Percentiles rank a stretch among this genome's conserved stretches.
These are phyloP conservation scores for Gortyna flavago DNA, from an alignment of 2,888 invertebrate genomes.

Conservation along the genomic window DNA sequence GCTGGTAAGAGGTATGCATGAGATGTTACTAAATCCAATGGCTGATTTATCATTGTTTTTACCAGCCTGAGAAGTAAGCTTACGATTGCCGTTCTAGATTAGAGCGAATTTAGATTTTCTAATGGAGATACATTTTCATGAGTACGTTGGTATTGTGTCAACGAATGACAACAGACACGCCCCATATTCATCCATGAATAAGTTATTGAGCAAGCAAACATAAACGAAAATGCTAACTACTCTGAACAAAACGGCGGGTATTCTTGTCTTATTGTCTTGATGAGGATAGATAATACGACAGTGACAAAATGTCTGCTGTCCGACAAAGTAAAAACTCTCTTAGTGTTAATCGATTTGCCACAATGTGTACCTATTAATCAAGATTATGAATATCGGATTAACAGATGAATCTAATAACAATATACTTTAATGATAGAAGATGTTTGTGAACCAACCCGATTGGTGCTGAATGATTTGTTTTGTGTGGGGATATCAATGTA, in stretches of 20 bases:
- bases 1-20: not conserved
- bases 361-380: constrained; percentile 1
- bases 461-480: not conserved
- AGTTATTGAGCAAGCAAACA: not conserved
- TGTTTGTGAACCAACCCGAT: not conserved
- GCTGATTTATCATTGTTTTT: no score
- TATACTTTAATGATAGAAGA: not conserved
- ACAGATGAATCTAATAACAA: constrained; percentile 1
- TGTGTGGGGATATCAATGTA: not conserved
- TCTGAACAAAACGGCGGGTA: constrained; percentile 24
- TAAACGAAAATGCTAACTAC: not conserved
- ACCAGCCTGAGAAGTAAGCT: not conserved
- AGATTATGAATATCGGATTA: constrained; percentile 11
- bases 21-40: not conserved
- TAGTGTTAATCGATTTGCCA: constrained; percentile 21
- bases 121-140: not conserved
- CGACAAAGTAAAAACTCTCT: not conserved
- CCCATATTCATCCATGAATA: no score
- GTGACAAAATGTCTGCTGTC: constrained; percentile 1
- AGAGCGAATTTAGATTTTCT: not conserved
- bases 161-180: constrained; percentile 20
- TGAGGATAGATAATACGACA: constrained; percentile 6
- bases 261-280: constrained; percentile 9
- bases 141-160: not conserved
- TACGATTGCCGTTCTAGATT: no score